These are phyloP conservation scores for Siphamia tubifer DNA, from an alignment of 2,113 vertebrate species.

Conservation along the genomic window DNA sequence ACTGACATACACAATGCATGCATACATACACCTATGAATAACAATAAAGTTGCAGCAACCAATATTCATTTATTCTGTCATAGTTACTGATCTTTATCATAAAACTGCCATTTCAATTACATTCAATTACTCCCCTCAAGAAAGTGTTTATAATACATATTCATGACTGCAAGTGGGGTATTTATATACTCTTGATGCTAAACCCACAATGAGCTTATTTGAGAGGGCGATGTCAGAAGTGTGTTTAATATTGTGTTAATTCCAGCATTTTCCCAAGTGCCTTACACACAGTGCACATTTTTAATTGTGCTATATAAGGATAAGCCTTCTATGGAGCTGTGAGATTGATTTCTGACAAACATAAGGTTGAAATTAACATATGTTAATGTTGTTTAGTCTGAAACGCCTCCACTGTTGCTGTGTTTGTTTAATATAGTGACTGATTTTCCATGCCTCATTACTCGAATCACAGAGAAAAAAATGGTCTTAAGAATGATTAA, in stretches of 20 bases:
- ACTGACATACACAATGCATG: not conserved
- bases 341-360: not conserved
- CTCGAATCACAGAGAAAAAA: not conserved
- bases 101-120: not conserved
- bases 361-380: not conserved
- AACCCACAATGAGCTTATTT: conserved; percentile 20
- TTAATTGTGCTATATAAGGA: not conserved
- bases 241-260: not conserved
- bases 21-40: not conserved
- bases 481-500: no score
- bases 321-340: not conserved
- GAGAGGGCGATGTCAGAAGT: not conserved
- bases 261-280: not conserved
- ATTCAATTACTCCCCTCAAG: conserved; percentile 23
- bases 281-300: no score
- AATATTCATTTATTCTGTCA: not conserved
- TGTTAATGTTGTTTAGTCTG: not conserved
- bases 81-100: not conserved
- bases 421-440: conserved; percentile 9
- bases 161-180: not conserved
- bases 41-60: not conserved
- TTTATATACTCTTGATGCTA: conserved; percentile 14
- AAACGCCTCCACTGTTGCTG: not conserved
- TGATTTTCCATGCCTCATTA: not conserved
- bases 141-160: conserved; percentile 9